A percentile compares a stretch with the other conserved stretches of the same genome.
Conservation (phyloP, 1,140 invertebrate genomes). For the Drosophila rhopaloa region DNA sequence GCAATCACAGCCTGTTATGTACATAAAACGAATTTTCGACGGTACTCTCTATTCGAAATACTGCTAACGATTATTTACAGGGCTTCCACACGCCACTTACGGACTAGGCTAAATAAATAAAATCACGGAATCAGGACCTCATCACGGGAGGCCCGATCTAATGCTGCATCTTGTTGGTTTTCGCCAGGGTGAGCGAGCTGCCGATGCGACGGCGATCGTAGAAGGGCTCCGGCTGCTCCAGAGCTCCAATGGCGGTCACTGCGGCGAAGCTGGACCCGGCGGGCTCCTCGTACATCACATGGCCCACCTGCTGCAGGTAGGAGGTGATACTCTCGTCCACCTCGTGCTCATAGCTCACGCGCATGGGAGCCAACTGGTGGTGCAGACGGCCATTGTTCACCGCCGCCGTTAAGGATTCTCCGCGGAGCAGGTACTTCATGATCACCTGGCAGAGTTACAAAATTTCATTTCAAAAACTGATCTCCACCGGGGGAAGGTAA, state of each 20-base stretch:
- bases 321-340: conserved; percentile 62
- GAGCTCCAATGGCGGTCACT: conserved; percentile 84
- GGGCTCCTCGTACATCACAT: conserved; percentile 80
- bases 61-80: conserved; percentile 19
- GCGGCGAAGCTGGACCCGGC: conserved; percentile 85
- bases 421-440: conserved; percentile 90
- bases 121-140: conserved; percentile 23
- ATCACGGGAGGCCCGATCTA: conserved; percentile 11
- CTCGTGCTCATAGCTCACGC: conserved; percentile 85
- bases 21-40: conserved; percentile 41
- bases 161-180: conserved; percentile 74
- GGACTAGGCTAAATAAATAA: conserved; percentile 61
- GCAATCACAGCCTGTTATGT: conserved; percentile 30
- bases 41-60: conserved; percentile 41
- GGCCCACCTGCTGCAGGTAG: conserved; percentile 79
- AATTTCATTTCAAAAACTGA: neutral
- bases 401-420: conserved; percentile 90
- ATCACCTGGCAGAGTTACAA: conserved; percentile 85
- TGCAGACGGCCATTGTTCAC: conserved; percentile 94
- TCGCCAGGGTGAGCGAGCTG: conserved; percentile 84
- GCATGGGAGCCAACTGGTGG: conserved; percentile 96
- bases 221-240: conserved; percentile 77
- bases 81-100: neutral
- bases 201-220: conserved; percentile 85
- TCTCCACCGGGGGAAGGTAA: no score